Conservation (phyloP, 2,113 vertebrate genomes). For the Nothoprocta pentlandii region DNA sequence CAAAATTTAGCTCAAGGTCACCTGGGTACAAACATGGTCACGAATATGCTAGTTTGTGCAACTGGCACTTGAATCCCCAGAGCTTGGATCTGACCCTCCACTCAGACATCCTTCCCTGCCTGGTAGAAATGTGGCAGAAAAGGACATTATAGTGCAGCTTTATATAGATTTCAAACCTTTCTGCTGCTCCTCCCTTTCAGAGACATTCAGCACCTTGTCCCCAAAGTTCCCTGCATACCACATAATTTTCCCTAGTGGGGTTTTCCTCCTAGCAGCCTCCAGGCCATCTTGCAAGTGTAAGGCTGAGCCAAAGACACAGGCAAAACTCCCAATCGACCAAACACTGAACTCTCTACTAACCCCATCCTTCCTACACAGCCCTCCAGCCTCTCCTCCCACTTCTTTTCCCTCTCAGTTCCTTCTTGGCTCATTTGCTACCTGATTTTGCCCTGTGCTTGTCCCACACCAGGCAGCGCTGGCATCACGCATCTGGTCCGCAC, state of each 20-base stretch:
- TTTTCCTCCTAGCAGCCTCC: neutral
- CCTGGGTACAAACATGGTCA: neutral
- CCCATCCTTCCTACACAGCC: neutral
- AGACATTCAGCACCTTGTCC: neutral
- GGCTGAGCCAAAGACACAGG: neutral
- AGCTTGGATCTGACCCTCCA: neutral
- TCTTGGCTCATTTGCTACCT: neutral
- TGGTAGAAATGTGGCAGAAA: neutral
- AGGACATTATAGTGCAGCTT: neutral
- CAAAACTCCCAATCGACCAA: neutral
- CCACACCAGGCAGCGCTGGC: neutral
- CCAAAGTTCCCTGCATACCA: neutral
- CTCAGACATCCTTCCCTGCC: no score
- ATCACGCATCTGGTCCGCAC: neutral
- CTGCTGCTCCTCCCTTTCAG: neutral
- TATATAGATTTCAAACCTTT: neutral
- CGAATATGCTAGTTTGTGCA: neutral
- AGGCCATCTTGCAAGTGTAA: neutral
- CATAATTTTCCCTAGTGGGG: accelerated
- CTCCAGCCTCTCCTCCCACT: neutral
- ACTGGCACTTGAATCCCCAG: neutral
- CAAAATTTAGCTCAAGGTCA: neutral
- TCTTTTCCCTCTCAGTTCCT: neutral
- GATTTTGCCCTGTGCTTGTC: neutral
- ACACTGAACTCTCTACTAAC: neutral